Evolutionary conservation across 2,888 invertebrate genomes (phyloP), one percentile per base, ranked within the genome.

Genomic region (Aplocera efformata): DNA sequence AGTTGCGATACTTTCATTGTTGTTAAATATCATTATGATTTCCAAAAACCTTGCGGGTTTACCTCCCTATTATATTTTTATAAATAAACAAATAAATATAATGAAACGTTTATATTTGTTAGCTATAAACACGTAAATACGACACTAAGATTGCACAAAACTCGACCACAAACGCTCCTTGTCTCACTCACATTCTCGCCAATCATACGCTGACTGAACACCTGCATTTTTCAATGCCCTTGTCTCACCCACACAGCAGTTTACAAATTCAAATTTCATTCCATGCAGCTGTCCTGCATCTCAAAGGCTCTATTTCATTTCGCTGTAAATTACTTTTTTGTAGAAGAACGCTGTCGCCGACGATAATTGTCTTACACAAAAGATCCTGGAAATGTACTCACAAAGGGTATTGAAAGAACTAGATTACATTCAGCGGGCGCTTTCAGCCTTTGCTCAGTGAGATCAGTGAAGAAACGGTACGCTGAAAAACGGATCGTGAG

Each of bases 351-450:
- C 69, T 63, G 71, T 72, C 71, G 67, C 64, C 67, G 67, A 72
- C 69, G 72, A 79, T 82, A 81, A 83, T 83, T 82, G 78, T 77
- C 74, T 78, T 74, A 72, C 74, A 79, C 74, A 79, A 81, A 78
- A 75, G 77, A 73, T 63, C 70, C 69, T 62, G 61, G 65, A 69
- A 71, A 76, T 75, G 68, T 72, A 72, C 70, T 72, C 69, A 71
- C 81, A 80, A 79, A 81, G 72, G 73, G 67, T 71, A 77, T 74
- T 73, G 75, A 74, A 77, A 74, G 78, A 79, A 80, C 76, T 78
- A 79, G 80, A 83, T 83, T 80, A 81, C 72, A 67, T 70, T 67
- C 67, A 67, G 42, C 48, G 42, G 46, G 40, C 55, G 52, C 52
- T 52, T 48, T 52, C 35, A 30, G 46, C 46, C 43, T 42, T 43